A percentile compares a stretch with the other conserved stretches of the same genome.
Evolutionary conservation across 2,797 vertebrate genomes (phyloP).

Genomic region (Gallinago solitaria): DNA sequence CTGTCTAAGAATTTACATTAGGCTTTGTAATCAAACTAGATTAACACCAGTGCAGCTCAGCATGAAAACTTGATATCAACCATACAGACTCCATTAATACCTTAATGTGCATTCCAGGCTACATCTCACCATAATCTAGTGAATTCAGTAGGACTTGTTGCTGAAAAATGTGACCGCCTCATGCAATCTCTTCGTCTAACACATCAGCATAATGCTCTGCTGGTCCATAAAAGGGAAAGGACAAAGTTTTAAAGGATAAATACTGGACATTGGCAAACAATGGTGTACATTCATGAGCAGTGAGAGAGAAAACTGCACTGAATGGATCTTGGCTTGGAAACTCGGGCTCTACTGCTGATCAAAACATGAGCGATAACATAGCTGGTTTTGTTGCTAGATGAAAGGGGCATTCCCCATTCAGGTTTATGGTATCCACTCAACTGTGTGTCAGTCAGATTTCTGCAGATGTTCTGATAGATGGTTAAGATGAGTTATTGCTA

Average conservation of each 20-base stretch:
- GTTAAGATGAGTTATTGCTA: neutral
- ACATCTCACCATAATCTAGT: constrained; percentile 33
- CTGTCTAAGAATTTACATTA: constrained; percentile 67
- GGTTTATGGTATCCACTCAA: neutral
- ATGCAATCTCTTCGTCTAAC: neutral
- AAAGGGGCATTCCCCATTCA: neutral
- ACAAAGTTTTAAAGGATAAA: neutral
- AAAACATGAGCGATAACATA: neutral
- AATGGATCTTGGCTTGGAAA: neutral
- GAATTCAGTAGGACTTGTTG: constrained; percentile 50
- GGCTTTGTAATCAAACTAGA: constrained; percentile 69
- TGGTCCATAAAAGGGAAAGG: constrained; percentile 6
- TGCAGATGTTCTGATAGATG: neutral
- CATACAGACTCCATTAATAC: constrained; percentile 60
- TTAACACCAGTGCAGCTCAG: constrained; percentile 57
- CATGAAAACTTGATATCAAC: constrained; percentile 62
- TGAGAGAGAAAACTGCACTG: neutral
- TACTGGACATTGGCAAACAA: neutral
- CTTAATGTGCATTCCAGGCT: constrained; percentile 58
- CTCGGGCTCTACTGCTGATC: neutral
- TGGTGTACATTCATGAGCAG: neutral
- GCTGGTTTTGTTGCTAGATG: neutral
- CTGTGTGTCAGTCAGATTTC: neutral
- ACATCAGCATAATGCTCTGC: neutral
- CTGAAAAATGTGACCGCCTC: constrained; percentile 37